Conservation (phyloP, 2,797 vertebrate species). For the Picus viridis region DNA sequence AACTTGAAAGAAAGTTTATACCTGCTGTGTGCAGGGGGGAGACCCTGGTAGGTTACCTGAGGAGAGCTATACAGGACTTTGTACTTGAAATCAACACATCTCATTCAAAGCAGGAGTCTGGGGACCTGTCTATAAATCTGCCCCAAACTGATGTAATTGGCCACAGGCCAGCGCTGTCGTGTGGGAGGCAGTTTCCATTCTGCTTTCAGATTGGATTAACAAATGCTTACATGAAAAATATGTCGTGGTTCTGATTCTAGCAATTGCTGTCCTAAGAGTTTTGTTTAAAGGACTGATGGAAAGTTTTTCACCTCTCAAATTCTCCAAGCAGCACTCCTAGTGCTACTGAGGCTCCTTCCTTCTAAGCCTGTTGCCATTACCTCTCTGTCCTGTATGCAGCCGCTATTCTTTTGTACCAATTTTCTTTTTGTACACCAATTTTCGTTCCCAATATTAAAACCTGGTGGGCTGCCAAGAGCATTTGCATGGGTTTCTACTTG, state of each 20-base stretch:
- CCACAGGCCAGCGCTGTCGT: not conserved
- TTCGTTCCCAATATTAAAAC: not conserved
- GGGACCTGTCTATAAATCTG: not conserved
- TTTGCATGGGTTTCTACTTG: not conserved
- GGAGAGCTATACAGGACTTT: not conserved
- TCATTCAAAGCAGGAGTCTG: not conserved
- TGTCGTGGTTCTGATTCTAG: not conserved
- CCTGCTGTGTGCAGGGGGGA: not conserved
- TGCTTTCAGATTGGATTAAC: not conserved
- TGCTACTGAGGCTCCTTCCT: not conserved
- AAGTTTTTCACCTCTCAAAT: not conserved
- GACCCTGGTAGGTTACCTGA: not conserved
- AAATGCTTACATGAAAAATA: not conserved
- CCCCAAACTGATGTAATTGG: not conserved
- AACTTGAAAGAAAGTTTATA: not conserved
- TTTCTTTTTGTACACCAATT: not conserved
- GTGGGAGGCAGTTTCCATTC: not conserved
- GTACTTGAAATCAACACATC: not conserved
- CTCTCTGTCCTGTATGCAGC: accelerated
- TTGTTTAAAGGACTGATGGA: not conserved
- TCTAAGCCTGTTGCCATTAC: accelerated
- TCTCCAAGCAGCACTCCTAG: not conserved
- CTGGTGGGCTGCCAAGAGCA: not conserved
- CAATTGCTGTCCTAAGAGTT: not conserved
- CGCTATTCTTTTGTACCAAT: not conserved